Evolutionary conservation across 2,113 vertebrate species (phyloP), one percentile per base, ranked within the genome.

Genomic region (Rhineura floridana): DNA sequence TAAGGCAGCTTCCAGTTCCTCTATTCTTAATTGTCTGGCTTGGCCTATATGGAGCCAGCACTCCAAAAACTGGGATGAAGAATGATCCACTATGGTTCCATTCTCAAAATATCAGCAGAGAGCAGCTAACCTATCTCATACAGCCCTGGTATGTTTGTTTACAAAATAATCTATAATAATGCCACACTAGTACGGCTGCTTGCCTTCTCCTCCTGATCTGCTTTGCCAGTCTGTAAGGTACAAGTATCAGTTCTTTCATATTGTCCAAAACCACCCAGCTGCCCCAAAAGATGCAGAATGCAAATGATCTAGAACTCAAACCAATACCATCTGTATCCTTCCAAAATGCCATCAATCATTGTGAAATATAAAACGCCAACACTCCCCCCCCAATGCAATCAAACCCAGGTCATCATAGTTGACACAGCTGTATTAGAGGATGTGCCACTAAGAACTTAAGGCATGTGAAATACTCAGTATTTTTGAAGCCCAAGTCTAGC

Each of bases 271-370:
- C 46, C 4, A 84, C 33, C 89, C 44, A 92, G 81, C 48, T 90
- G 73, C 90, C 92, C 90, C 93, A 1, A 0, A 82, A 92, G 91
- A 93, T 91, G 84, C 87, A 90, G 90, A 93, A 83, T 69, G 86
- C 92, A 93, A 89, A 93, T 89, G 88, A 92, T 94, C 89, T 91
- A 94, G 90, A 94, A 87, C 86, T 91, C 90, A 87, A 94, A 91
- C 87, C 28, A 1, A 84, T 79, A 89, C 95, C 93, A 94, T 94
- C 93, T 95, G 94, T 91, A 89, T 93, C 87, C 78, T 90, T 85
- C 70, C 0, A 0, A 91, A 86, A 91, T 80, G 88, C 90, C 89
- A 95, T 95, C 90, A 89, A 93, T 94, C 95, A 94, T 89, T 85
- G 85, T 91, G 92, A 88, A 90, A 93, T 73, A 84, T 91, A 91